Percentiles rank a stretch among this genome's conserved stretches.
These are phyloP conservation scores for Glaucopsyche alexis DNA, from an alignment of 2,888 invertebrate species.

Conservation along the genomic window DNA sequence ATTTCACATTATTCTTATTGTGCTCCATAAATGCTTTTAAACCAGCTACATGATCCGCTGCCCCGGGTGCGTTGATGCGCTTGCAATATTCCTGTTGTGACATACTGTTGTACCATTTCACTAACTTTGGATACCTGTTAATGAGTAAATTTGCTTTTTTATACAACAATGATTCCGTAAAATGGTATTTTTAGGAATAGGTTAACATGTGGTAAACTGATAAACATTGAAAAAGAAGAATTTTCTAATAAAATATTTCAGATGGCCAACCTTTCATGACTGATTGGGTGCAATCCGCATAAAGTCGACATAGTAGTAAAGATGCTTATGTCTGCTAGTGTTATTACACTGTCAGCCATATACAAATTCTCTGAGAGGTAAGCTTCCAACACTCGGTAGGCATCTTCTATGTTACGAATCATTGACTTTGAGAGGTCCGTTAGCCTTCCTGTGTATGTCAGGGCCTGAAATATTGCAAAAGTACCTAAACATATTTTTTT, in stretches of 20 bases:
- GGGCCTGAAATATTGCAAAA: constrained; percentile 48
- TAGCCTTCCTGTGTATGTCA: constrained; percentile 57
- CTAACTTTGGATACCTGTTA: constrained; percentile 64
- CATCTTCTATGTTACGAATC: constrained; percentile 50
- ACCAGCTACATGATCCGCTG: constrained; percentile 49
- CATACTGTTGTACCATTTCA: constrained; percentile 58
- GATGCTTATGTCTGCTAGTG: constrained; percentile 63
- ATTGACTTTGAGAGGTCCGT: constrained; percentile 50
- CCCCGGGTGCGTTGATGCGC: constrained; percentile 56
- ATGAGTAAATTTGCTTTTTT: constrained; percentile 26
- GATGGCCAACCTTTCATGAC: constrained; percentile 51
- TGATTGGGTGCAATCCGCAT: constrained; percentile 56
- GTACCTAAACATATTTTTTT: too few relatives aligned
- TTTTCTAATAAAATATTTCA: neutral
- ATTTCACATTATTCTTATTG: constrained; percentile 46
- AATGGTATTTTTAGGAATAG: too few relatives aligned
- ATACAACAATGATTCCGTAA: neutral
- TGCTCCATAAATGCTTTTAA: constrained; percentile 55
- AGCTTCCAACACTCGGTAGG: constrained; percentile 58
- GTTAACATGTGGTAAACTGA: neutral
- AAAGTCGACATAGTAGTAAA: constrained; percentile 56
- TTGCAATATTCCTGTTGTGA: constrained; percentile 54
- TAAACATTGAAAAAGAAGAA: neutral
- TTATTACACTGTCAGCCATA: constrained; percentile 57
- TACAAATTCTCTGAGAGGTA: constrained; percentile 56